Conservation (phyloP, 2,113 vertebrate genomes). For the Phycodurus eques region DNA sequence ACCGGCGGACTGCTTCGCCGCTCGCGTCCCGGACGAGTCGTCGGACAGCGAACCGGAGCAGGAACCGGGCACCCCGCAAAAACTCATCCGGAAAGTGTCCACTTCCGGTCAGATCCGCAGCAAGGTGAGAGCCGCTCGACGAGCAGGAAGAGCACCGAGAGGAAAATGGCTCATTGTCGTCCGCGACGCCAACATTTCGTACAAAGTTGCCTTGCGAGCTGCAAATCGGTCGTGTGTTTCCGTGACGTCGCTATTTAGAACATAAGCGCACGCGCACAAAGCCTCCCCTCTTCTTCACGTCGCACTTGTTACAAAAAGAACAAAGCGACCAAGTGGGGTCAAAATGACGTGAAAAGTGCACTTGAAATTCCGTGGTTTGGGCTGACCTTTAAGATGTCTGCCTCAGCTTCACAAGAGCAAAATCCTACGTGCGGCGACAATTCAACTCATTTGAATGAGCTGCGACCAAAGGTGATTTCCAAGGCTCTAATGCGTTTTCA, state of each 20-base stretch:
- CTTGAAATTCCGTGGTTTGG: neutral
- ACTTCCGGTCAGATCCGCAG: constrained; percentile 94
- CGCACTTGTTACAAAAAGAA: neutral
- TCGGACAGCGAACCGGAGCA: constrained; percentile 93
- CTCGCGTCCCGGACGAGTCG: constrained; percentile 80
- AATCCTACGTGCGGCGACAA: neutral
- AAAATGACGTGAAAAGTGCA: neutral
- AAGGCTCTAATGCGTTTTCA: too few relatives aligned
- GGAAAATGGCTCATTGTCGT: neutral
- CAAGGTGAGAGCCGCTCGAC: constrained; percentile 76
- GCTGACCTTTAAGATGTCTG: neutral
- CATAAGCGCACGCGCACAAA: neutral
- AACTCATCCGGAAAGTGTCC: constrained; percentile 93
- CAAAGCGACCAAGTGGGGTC: too few relatives aligned
- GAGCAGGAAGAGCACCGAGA: constrained; percentile 16
- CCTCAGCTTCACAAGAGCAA: neutral
- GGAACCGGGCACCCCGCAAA: constrained; percentile 88
- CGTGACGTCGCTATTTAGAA: neutral
- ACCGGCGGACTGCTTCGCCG: constrained; percentile 69
- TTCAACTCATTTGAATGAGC: neutral
- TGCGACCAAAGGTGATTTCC: neutral
- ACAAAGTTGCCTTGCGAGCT: neutral
- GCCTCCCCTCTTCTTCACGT: neutral
- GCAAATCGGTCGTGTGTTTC: neutral
- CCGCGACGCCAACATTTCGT: neutral